phyloP scores from a whole-genome alignment of 1,140 invertebrate genomes.

The Drosophila cardini region DNA sequence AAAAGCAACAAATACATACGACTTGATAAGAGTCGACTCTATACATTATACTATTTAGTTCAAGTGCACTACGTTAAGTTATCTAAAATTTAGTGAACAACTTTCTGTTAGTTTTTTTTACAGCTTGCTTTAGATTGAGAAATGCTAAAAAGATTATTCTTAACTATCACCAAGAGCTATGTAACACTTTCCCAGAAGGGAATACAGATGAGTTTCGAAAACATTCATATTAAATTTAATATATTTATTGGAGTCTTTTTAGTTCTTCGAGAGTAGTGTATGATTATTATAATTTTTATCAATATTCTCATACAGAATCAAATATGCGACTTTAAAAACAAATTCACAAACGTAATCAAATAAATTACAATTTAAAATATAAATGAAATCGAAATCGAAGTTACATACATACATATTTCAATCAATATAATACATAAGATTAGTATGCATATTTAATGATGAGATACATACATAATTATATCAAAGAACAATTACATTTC shows the following conservation, averaged over 20 bases:
- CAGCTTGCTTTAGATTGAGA: not conserved
- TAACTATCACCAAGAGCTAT: constrained; percentile 1
- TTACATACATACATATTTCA: constrained; percentile 63
- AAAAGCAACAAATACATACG: constrained; percentile 20
- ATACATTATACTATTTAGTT: constrained; percentile 24
- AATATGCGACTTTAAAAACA: constrained; percentile 48
- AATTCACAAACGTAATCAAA: constrained; percentile 64
- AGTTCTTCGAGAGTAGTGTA: not conserved
- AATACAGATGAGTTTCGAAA: no score
- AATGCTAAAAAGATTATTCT: not conserved
- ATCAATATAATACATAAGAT: constrained; percentile 44
- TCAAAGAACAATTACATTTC: constrained; percentile 54
- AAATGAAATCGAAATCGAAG: constrained; percentile 58
- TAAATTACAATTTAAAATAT: constrained; percentile 56
- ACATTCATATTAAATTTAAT: no score
- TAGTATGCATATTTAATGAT: constrained; percentile 49
- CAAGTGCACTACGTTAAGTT: constrained; percentile 15
- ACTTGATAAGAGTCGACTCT: constrained; percentile 17
- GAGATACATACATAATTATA: constrained; percentile 45
- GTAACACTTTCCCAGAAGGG: not conserved
- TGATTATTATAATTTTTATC: not conserved
- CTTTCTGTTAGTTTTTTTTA: constrained; percentile 12
- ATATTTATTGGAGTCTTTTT: no score
- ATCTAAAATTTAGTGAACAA: constrained; percentile 21
- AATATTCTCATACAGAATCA: constrained; percentile 55